A percentile compares a stretch with the other conserved stretches of the same genome.
Evolutionary conservation across 2,113 vertebrate genomes (phyloP).

Genomic region (Procavia capensis): DNA sequence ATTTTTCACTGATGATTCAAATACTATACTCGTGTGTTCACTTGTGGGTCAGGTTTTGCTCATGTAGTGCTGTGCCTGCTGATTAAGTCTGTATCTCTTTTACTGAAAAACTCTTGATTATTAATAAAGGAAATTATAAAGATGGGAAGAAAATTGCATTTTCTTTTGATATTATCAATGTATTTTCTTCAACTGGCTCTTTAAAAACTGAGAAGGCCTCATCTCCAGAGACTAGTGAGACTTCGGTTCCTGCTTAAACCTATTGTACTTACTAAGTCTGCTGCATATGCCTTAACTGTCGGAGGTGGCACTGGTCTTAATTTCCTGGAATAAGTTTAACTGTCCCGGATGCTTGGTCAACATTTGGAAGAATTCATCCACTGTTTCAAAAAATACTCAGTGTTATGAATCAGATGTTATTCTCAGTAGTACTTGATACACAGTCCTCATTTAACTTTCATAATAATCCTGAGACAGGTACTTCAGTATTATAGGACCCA

Average conservation of each 20-base stretch:
- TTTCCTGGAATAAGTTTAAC: background rate
- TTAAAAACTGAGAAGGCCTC: constrained; percentile 60
- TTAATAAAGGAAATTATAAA: constrained; percentile 61
- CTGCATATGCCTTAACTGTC: background rate
- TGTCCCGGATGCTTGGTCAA: background rate
- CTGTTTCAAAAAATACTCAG: background rate
- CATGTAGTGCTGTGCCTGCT: background rate
- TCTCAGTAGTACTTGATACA: background rate
- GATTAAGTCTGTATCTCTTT: constrained; percentile 65
- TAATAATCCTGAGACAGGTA: background rate
- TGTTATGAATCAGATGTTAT: background rate
- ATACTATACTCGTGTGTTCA: rapidly evolving
- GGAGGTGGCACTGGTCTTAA: constrained; percentile 6
- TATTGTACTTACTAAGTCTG: background rate
- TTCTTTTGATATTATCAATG: constrained; percentile 51
- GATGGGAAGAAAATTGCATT: constrained; percentile 52
- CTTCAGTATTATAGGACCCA: background rate
- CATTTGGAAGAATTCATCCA: background rate
- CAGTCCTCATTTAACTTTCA: background rate
- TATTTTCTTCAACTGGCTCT: constrained; percentile 45
- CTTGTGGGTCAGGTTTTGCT: background rate
- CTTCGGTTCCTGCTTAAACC: background rate
- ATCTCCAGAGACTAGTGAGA: constrained; percentile 38
- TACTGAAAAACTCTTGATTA: constrained; percentile 57
- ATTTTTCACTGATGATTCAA: background rate